Conservation (phyloP, 92 coral and sea anemone genomes). For the Siderastrea radians region DNA sequence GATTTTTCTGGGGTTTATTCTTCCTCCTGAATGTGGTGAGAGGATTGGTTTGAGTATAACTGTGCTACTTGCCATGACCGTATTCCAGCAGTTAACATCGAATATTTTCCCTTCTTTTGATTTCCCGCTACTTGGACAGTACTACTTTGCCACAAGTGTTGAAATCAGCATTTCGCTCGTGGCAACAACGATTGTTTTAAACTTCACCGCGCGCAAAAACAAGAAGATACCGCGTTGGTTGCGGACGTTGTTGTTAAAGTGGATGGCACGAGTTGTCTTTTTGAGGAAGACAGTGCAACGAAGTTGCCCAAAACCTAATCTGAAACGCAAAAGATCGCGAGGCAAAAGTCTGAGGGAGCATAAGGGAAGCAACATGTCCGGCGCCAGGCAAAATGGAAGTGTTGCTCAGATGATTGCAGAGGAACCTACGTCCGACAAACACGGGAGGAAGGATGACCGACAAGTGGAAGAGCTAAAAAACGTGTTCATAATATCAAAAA, state of each 20-base stretch:
- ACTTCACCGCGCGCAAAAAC: conserved; percentile 77
- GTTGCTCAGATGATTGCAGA: neutral
- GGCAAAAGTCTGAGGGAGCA: neutral
- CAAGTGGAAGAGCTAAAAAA: conserved; percentile 68
- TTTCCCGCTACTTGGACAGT: conserved; percentile 87
- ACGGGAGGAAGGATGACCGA: conserved; percentile 59
- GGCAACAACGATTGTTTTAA: conserved; percentile 78
- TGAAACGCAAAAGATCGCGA: conserved; percentile 1
- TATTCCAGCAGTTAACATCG: conserved; percentile 88
- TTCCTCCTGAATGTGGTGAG: conserved; percentile 89
- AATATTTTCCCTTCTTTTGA: conserved; percentile 85
- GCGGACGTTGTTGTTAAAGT: conserved; percentile 58
- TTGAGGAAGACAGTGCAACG: conserved; percentile 67
- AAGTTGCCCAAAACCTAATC: conserved; percentile 71
- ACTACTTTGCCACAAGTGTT: conserved; percentile 83
- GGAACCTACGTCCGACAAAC: neutral
- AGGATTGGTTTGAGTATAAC: conserved; percentile 86
- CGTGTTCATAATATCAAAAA: conserved; percentile 37
- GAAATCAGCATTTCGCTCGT: conserved; percentile 79
- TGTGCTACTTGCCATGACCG: conserved; percentile 87
- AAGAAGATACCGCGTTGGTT: conserved; percentile 79
- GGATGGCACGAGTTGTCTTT: conserved; percentile 72
- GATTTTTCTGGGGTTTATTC: conserved; percentile 85
- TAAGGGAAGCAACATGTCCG: neutral
- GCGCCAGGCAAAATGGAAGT: conserved; percentile 9